Evolutionary conservation across 2,113 vertebrate genomes (phyloP), one percentile per base, ranked within the genome.

Genomic region (Xiphophorus maculatus): DNA sequence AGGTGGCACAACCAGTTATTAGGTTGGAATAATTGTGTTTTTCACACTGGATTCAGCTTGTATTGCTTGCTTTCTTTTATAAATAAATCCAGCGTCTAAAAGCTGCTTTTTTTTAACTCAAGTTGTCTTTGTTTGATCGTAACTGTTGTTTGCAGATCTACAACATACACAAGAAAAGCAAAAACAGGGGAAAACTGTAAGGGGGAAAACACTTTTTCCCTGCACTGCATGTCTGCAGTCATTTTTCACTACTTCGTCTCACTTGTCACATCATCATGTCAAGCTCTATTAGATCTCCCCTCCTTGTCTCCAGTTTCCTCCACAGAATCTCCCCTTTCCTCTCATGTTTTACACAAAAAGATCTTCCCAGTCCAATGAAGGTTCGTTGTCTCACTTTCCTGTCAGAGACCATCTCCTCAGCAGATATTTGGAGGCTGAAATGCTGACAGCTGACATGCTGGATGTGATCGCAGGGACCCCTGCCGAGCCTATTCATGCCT

Each of bases 401-500:
- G 73, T 69, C 82, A 83, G 58, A 64, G 71, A 58, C 22, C 48
- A 27, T 70, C 32, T 69, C 35, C 17, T 77, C 64, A n/a, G 27
- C 37, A 40, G 28, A 67, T 64, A 40, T 11, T 58, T 14, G 22
- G 13, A 61, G 33, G 62, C 66, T 42, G 30, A 66, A 42, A 71
- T n/a, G 12, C 9, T 42, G 74, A 80, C 60, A 68, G 69, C 40
- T 82, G 76, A 85, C 33, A 14, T 58, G 69, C 77, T 64, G 64
- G 62, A 79, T 67, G 69, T 42, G 5, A 85, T 63, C 15, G 28
- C 7, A 80, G 66, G 37, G 35, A 78, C 14, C 9, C 11, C 40
- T 28, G 32, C n/a, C 62, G 8, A 74, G 51, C 60, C 30, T 9
- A 1, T 51, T 44, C 25, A 40, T 48, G 54, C 17, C 73, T 71